Conservation (phyloP, 2,888 invertebrate genomes). For the Pheosia tremula region DNA sequence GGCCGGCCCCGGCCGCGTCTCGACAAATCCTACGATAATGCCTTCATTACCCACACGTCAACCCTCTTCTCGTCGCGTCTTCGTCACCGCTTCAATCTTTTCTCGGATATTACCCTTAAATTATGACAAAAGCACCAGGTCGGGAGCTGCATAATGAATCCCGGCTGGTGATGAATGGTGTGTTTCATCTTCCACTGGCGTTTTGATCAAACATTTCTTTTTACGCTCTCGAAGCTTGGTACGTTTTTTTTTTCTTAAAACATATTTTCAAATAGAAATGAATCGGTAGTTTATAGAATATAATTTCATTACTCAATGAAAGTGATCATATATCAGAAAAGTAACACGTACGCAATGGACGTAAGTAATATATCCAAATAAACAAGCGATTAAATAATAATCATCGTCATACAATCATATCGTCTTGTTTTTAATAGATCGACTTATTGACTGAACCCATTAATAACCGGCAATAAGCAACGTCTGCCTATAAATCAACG, state of each 20-base stretch:
- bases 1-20: conserved; percentile 32
- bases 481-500: conserved; percentile 1
- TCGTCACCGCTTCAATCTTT: conserved; percentile 77
- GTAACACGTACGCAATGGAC: neutral
- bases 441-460: neutral
- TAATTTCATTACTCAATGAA: no score
- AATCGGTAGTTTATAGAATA: no score
- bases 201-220: conserved; percentile 42
- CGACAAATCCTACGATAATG: conserved; percentile 72
- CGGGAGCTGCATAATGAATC: conserved; percentile 68
- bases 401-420: neutral
- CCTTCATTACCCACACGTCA: conserved; percentile 80
- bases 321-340: neutral
- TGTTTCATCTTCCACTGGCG: conserved; percentile 56
- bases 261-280: no score
- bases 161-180: conserved; percentile 65
- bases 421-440: neutral
- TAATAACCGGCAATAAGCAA: conserved; percentile 1
- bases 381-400: neutral
- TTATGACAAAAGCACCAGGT: conserved; percentile 74
- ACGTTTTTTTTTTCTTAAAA: conserved; percentile 5
- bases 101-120: conserved; percentile 80
- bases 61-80: conserved; percentile 76
- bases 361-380: neutral
- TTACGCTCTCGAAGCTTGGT: conserved; percentile 14